Percentiles rank a stretch among this genome's conserved stretches.
These are phyloP conservation scores for Rhagonycha fulva DNA, from an alignment of 2,888 invertebrate genomes.

Conservation along the genomic window DNA sequence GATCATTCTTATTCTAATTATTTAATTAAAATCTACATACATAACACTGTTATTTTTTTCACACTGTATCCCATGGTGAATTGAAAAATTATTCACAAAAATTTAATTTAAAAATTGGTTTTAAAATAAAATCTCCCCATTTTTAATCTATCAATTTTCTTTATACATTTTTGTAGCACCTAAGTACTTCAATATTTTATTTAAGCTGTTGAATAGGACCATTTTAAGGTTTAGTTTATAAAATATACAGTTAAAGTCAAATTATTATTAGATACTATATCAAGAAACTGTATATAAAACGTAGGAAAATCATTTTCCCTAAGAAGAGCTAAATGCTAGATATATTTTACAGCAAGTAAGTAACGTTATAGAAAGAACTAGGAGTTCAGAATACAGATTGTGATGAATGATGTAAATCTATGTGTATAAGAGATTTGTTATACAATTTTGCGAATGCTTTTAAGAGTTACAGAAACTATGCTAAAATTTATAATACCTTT, in stretches of 20 bases:
- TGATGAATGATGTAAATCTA: not conserved
- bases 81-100: not conserved
- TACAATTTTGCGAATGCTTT: slow-evolving; percentile 1
- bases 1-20: no score
- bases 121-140: not conserved
- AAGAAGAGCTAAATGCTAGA: not conserved
- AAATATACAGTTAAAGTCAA: not conserved
- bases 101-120: not conserved
- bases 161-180: not conserved
- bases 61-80: no score
- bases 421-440: slow-evolving; percentile 1
- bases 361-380: not conserved
- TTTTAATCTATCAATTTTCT: not conserved
- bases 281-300: not conserved
- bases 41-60: no score
- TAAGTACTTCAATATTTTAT: not conserved
- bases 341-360: not conserved
- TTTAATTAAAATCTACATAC: no score
- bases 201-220: not conserved
- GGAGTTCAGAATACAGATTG: not conserved
- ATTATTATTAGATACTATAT: not conserved
- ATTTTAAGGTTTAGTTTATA: not conserved
- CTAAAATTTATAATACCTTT: not conserved
- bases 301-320: not conserved
- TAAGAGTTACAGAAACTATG: slow-evolving; percentile 1